Conservation (phyloP, 2,888 invertebrate genomes). For the Elaeidobius kamerunicus region DNA sequence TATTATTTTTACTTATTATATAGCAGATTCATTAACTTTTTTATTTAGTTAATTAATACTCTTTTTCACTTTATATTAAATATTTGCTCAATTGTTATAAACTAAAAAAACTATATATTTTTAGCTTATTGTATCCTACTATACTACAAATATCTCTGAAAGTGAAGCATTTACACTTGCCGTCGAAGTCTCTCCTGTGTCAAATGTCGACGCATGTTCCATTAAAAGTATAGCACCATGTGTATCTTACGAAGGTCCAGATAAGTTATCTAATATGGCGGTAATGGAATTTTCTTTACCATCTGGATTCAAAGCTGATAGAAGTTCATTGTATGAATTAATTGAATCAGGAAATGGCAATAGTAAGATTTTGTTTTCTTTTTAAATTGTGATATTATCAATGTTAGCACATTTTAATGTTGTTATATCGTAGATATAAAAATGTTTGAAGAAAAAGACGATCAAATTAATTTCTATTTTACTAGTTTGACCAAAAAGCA, state of each 20-base stretch:
- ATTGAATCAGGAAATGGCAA: conserved; percentile 44
- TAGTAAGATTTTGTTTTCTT: conserved; percentile 25
- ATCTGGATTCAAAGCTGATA: conserved; percentile 62
- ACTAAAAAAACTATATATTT: background rate
- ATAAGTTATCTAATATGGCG: conserved; percentile 59
- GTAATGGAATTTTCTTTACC: conserved; percentile 61
- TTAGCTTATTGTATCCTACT: conserved; percentile 53
- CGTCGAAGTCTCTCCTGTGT: conserved; percentile 49
- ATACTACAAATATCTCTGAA: conserved; percentile 50
- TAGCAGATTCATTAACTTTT: too few relatives aligned
- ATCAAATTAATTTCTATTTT: conserved; percentile 54
- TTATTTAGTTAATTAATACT: too few relatives aligned
- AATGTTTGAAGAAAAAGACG: conserved; percentile 53
- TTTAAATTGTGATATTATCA: too few relatives aligned
- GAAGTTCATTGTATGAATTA: conserved; percentile 55
- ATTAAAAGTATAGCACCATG: conserved; percentile 49
- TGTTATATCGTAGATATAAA: conserved; percentile 49
- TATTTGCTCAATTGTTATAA: too few relatives aligned
- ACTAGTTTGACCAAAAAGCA: conserved; percentile 51
- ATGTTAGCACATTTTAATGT: too few relatives aligned
- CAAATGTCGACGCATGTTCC: conserved; percentile 51
- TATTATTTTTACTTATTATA: too few relatives aligned
- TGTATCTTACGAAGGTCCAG: conserved; percentile 46
- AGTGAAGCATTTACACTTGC: conserved; percentile 55
- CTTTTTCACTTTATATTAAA: too few relatives aligned